These are phyloP conservation scores for Aleiodes sp. DNA, from an alignment of 1,140 invertebrate genomes.

Conservation along the genomic window DNA sequence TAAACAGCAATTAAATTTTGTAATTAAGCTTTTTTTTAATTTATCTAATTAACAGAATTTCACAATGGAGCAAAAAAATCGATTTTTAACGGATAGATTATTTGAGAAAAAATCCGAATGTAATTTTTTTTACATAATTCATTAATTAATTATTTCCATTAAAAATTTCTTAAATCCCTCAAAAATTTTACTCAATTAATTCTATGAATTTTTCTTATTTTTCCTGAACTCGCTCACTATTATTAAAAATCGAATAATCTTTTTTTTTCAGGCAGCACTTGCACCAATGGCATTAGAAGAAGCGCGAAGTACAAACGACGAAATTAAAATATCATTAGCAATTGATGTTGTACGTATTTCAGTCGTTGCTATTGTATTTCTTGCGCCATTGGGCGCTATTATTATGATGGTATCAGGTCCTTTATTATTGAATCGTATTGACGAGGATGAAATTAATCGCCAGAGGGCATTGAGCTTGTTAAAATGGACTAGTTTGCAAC, in stretches of 20 bases:
- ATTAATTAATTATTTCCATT: not conserved
- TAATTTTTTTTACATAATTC: too few species aligned
- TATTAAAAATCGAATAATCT: conserved; percentile 15
- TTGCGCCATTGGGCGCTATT: conserved; percentile 55
- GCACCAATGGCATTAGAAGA: conserved; percentile 56
- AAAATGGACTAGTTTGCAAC: conserved; percentile 48
- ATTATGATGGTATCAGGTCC: conserved; percentile 55
- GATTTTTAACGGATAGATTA: too few species aligned
- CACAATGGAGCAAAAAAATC: too few species aligned
- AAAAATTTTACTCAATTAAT: not conserved
- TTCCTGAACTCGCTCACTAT: not conserved
- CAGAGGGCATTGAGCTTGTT: conserved; percentile 50
- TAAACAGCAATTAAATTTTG: too few species aligned
- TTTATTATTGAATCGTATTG: conserved; percentile 48
- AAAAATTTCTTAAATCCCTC: too few species aligned
- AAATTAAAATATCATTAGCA: conserved; percentile 46
- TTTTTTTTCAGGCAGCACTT: conserved; percentile 51
- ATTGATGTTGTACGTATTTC: conserved; percentile 54
- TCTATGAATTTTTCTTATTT: conserved; percentile 11
- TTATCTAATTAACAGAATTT: too few species aligned
- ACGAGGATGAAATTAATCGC: conserved; percentile 44
- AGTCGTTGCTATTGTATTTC: conserved; percentile 52
- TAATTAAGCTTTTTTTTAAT: too few species aligned
- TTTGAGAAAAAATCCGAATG: too few species aligned
- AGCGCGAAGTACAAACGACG: conserved; percentile 38